Percentiles rank a stretch among this genome's conserved stretches.
Evolutionary conservation across 2,888 invertebrate species (phyloP).

Genomic region (Coelopa pilipes): DNA sequence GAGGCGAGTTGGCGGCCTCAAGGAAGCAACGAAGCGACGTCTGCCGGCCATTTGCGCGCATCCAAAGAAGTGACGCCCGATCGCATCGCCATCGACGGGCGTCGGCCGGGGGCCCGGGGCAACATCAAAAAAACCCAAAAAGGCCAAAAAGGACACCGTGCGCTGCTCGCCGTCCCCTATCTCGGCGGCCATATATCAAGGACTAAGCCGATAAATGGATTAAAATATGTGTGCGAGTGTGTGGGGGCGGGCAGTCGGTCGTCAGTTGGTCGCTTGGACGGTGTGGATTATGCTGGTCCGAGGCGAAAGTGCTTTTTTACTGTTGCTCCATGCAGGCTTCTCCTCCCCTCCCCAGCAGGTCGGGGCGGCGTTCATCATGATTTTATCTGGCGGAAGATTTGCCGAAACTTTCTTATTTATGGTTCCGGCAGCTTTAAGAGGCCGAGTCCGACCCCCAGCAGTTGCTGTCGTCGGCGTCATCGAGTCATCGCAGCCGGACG

Average conservation of each 20-base stretch:
- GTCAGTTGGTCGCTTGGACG: background rate
- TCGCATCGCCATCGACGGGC: too few species aligned
- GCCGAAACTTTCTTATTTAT: constrained; percentile 9
- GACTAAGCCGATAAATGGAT: constrained; percentile 39
- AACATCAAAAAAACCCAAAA: too few species aligned
- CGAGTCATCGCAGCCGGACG: too few species aligned
- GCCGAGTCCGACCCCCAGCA: background rate
- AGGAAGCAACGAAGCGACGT: too few species aligned
- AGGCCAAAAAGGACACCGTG: too few species aligned
- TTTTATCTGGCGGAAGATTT: constrained; percentile 23
- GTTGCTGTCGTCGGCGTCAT: too few species aligned
- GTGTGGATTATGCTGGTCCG: constrained; percentile 8
- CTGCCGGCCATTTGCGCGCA: too few species aligned
- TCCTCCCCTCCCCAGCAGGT: background rate
- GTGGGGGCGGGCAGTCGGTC: constrained; percentile 7
- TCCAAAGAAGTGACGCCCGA: too few species aligned
- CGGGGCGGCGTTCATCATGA: constrained; percentile 21
- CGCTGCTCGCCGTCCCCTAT: background rate
- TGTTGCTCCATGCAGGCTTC: constrained; percentile 20
- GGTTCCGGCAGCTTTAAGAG: background rate
- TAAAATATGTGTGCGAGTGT: constrained; percentile 29
- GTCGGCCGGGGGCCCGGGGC: too few species aligned
- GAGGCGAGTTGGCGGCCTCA: too few species aligned
- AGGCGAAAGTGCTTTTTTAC: constrained; percentile 24
- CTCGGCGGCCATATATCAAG: constrained; percentile 36